Conservation (phyloP, 23 tunicate species). For the Corella eumyota region DNA sequence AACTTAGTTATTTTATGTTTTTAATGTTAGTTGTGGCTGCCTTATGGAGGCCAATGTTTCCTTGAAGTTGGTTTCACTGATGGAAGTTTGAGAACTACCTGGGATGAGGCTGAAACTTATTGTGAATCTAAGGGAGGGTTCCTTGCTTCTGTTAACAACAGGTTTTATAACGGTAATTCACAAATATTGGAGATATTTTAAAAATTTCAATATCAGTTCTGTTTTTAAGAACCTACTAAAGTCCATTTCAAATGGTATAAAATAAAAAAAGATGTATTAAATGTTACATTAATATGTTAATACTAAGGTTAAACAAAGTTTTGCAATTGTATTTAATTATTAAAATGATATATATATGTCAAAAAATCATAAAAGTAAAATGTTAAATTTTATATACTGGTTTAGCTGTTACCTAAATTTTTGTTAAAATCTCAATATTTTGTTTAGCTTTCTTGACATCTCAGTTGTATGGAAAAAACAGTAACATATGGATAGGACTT, state of each 20-base stretch:
- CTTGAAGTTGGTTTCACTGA: slow-evolving; percentile 62
- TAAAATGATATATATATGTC: too few species aligned
- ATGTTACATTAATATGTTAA: not conserved
- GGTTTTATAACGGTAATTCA: slow-evolving; percentile 74
- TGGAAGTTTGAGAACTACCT: slow-evolving; percentile 23
- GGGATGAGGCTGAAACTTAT: slow-evolving; percentile 66
- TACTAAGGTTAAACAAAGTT: not conserved
- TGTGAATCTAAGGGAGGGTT: slow-evolving; percentile 35
- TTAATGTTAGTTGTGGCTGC: too few species aligned
- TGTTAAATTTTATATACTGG: too few species aligned
- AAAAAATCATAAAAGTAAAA: too few species aligned
- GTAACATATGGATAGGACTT: slow-evolving; percentile 69
- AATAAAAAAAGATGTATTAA: slow-evolving; percentile 1
- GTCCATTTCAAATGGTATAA: not conserved
- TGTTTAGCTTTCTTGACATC: slow-evolving; percentile 68
- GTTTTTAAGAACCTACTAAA: too few species aligned
- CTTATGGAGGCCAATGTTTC: slow-evolving; percentile 74
- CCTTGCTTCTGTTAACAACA: slow-evolving; percentile 60
- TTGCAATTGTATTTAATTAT: too few species aligned
- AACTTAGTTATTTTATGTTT: too few species aligned
- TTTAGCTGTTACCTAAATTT: not conserved
- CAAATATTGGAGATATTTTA: too few species aligned
- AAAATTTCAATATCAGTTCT: too few species aligned
- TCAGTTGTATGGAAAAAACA: slow-evolving; percentile 15
- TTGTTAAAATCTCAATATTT: not conserved